Evolutionary conservation across 1,140 invertebrate species (phyloP).

Genomic region (Heliconius himera): DNA sequence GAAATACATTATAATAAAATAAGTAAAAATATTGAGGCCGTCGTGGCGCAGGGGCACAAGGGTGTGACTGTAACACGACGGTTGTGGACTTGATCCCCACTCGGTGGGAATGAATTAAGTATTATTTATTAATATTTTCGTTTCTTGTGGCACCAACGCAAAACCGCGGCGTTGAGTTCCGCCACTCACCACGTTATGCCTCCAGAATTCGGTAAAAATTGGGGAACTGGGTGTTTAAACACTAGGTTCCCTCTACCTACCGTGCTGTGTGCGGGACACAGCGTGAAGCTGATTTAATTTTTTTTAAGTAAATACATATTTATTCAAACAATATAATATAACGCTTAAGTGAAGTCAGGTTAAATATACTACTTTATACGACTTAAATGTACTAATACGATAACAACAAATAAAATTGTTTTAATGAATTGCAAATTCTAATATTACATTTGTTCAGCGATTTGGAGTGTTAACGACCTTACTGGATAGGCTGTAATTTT

Average conservation of each 20-base stretch:
- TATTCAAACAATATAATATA: background rate
- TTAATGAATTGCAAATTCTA: conserved; percentile 5
- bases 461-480: background rate
- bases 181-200: background rate
- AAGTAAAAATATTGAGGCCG: no score
- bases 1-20: no score
- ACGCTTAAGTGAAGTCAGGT: background rate
- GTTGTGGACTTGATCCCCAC: background rate
- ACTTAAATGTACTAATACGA: conserved; percentile 7
- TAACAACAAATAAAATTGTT: background rate
- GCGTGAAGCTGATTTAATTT: background rate
- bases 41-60: no score
- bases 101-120: background rate
- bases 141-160: background rate
- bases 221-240: background rate
- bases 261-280: background rate
- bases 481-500: background rate
- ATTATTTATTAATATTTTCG: background rate
- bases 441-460: conserved; percentile 1
- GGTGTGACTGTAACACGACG: no score
- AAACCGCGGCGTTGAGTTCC: background rate
- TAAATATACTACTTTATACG: background rate
- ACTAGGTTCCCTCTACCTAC: no score
- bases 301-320: no score
- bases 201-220: background rate